Percentiles rank a stretch among this genome's conserved stretches.
Evolutionary conservation across 2,888 invertebrate genomes (phyloP).

Genomic region (Andrena marginata): DNA sequence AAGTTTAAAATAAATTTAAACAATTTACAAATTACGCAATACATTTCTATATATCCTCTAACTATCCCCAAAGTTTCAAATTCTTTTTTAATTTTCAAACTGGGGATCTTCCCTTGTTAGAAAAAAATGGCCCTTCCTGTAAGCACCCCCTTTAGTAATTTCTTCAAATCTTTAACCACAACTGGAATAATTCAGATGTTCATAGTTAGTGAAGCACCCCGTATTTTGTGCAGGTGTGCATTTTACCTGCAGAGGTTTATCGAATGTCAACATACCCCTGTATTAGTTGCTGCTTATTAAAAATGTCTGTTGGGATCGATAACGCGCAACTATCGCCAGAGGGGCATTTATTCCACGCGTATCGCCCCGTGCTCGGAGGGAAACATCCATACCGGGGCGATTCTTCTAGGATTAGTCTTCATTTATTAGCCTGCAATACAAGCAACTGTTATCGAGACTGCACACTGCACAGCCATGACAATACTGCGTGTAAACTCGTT

Average conservation of each 20-base stretch:
- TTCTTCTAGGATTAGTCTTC: conserved; percentile 10
- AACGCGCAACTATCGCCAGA: neutral
- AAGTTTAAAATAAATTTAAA: too few relatives aligned
- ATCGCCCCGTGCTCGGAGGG: neutral
- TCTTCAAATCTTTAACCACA: too few relatives aligned
- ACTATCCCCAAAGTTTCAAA: too few relatives aligned
- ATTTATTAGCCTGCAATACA: neutral
- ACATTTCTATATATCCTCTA: too few relatives aligned
- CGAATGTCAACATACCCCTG: conserved; percentile 3
- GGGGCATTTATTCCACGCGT: conserved; percentile 8
- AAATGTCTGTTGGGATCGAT: conserved; percentile 25
- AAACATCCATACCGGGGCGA: neutral
- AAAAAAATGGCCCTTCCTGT: too few relatives aligned
- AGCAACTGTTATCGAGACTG: neutral
- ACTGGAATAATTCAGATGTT: too few relatives aligned
- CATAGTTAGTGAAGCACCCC: neutral
- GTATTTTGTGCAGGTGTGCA: neutral
- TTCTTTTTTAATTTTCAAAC: too few relatives aligned
- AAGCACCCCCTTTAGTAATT: too few relatives aligned
- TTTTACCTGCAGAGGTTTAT: conserved; percentile 1
- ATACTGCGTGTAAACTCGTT: too few relatives aligned
- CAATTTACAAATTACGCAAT: too few relatives aligned
- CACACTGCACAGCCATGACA: neutral
- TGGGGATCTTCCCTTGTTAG: too few relatives aligned
- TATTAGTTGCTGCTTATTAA: conserved; percentile 31